Base-by-base conservation (phyloP, 1,140 invertebrate genomes). In the Scaptomyza graminum region DNA sequence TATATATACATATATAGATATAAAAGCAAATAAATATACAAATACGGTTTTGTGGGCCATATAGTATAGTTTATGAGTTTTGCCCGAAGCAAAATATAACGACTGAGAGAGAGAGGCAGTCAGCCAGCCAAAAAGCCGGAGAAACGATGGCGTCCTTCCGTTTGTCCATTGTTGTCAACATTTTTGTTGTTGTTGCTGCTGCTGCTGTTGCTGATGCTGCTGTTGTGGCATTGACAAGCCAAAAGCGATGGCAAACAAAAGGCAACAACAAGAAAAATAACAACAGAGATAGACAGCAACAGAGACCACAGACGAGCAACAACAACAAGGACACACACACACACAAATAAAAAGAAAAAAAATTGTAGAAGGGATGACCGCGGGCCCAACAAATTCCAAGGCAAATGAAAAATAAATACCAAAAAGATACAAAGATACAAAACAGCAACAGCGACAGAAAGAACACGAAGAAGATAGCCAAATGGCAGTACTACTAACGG, bases 331-430 rank as follows among this genome's bases (percentile, higher is more conserved):
- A 54, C 47, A 51, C 55, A 54, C 37, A 54, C 47, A 51, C 55
- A 54, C 37, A n/a, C 11, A 41, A 41, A 41, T n/a, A 39, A 39
- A n/a, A 41, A n/a, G 55, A 51, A 59, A 46, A 46, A 34, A 44
- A 18, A 22, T 31, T 46, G 22, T 22, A 69, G 73, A 84, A 80
- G 60, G 69, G 68, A 80, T 68, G 64, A 74, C 80, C 74, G 81
- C 80, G 68, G 74, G 79, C 79, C 60, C 43, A 15, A 47, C 11
- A 68, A 77, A 80, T 87, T 69, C 69, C 82, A 72, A 82, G 74
- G 77, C 76, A 82, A 85, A 87, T 87, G 64, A 79, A 87, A 87
- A 87, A 87, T 79, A 85, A 87, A 85, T 87, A 87, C 49, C 70
- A 87, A 39, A 62, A 70, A 70, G 11, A 12, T 12, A 41, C 37